Evolutionary conservation across 2,888 invertebrate genomes (phyloP), one percentile per base, ranked within the genome.

Genomic region (Ophion ventricosus): DNA sequence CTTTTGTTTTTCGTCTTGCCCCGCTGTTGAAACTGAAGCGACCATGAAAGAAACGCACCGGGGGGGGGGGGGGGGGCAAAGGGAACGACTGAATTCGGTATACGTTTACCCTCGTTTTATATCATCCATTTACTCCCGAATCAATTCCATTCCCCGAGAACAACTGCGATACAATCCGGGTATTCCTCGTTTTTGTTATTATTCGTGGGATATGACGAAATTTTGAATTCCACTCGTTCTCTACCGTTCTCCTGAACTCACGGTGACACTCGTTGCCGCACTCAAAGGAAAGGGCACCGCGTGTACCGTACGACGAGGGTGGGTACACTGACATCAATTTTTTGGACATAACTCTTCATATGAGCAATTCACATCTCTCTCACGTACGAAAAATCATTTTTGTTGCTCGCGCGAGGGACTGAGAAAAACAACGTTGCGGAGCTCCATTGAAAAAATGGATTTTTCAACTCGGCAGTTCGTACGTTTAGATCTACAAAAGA

Each of bases 31-130:
- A 79, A 76, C 69, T 57, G 79, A 69, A 73, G 90, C 90, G 91
- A 92, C 91, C 92, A 89, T 92, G 92, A 92, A 91, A 92, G 90
- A 90, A 90, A 88, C 90, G 87, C 86, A 84, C 56, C 54, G 25
- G 1, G 56, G 67, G 63, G 63, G 29, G 14, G 26, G 40, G 25
- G 25, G 1, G 56, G 67, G 63, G 63, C 43, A n/a, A 40, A 49
- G 25, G 61, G 49, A 72, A 57, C 54, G 14, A 54, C 89, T 88
- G 87, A 88, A 91, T 91, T 87, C 88, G 86, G 89, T 91, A 91
- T 90, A 91, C 49, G 49, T 91, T 91, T 90, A 69, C 67, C 57
- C 80, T 64, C 80, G 23, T 80, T 82, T 76, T 40, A 79, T 80
- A 82, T 74, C 64, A 61, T 73, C 74, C 81, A 67, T 67, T 10